Percentiles rank a stretch among this genome's conserved stretches.
Evolutionary conservation across 2,888 invertebrate species (phyloP).

Genomic region (Amblyjoppa proteus): DNA sequence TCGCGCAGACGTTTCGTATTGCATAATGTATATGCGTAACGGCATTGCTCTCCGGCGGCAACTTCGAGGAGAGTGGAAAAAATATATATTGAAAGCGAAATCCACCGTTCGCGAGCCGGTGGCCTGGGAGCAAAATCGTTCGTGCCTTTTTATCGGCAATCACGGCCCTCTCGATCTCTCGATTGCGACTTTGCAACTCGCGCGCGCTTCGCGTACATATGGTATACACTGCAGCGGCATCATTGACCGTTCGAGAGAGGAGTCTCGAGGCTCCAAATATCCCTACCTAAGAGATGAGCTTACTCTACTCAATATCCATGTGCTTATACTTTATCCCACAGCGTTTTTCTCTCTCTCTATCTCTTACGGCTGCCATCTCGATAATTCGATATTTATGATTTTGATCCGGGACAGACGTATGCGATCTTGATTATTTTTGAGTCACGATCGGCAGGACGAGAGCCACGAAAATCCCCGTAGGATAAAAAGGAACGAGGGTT

Average conservation of each 20-base stretch:
- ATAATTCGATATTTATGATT: slow-evolving; percentile 76
- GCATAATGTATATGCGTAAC: slow-evolving; percentile 70
- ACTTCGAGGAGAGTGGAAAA: slow-evolving; percentile 63
- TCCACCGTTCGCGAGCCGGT: slow-evolving; percentile 54
- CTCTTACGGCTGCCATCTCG: slow-evolving; percentile 71
- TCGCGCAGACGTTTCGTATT: slow-evolving; percentile 29
- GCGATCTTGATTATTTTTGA: slow-evolving; percentile 76
- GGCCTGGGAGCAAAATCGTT: slow-evolving; percentile 56
- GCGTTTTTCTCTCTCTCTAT: slow-evolving; percentile 32
- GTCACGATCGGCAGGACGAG: slow-evolving; percentile 68
- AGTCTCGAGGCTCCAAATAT: slow-evolving; percentile 59
- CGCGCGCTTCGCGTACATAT: slow-evolving; percentile 4
- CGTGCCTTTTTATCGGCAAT: slow-evolving; percentile 70
- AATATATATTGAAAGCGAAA: slow-evolving; percentile 77
- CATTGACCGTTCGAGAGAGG: slow-evolving; percentile 66
- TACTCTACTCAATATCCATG: slow-evolving; percentile 63
- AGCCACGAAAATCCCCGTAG: slow-evolving; percentile 58
- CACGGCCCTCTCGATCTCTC: slow-evolving; percentile 69
- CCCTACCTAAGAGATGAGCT: slow-evolving; percentile 32
- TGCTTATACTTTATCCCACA: slow-evolving; percentile 66
- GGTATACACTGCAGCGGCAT: slow-evolving; percentile 57
- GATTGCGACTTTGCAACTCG: slow-evolving; percentile 31
- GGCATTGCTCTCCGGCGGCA: slow-evolving; percentile 64
- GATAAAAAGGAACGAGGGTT: slow-evolving; percentile 16
- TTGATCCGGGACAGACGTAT: slow-evolving; percentile 72